Conservation (phyloP, 2,888 invertebrate species). For the Metallyticus violacea region DNA sequence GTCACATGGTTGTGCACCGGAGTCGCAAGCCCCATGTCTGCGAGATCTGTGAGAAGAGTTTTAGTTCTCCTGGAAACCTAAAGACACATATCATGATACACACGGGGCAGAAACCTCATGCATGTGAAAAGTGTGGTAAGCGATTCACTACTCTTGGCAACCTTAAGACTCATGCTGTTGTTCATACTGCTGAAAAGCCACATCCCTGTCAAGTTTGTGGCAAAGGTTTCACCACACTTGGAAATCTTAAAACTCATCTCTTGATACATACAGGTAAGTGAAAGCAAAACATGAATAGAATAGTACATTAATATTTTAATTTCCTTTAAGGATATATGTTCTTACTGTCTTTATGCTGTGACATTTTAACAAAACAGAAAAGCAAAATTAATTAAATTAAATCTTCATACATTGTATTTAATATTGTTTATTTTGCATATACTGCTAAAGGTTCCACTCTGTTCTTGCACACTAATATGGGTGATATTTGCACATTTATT, state of each 20-base stretch:
- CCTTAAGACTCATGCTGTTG: constrained; percentile 11
- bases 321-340: too few species aligned
- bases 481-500: too few species aligned
- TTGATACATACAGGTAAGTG: constrained; percentile 8
- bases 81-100: constrained; percentile 9
- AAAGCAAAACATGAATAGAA: too few species aligned
- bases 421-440: too few species aligned
- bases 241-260: constrained; percentile 4
- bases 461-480: too few species aligned
- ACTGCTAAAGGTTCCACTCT: too few species aligned
- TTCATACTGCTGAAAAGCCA: constrained; percentile 5
- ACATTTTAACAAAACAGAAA: too few species aligned
- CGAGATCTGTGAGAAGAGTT: constrained; percentile 10
- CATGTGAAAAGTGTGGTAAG: constrained; percentile 22
- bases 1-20: constrained; percentile 1
- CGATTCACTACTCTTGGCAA: constrained; percentile 9
- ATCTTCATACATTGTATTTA: too few species aligned
- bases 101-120: constrained; percentile 10
- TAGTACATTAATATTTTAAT: too few species aligned
- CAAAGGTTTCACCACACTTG: constrained; percentile 8
- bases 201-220: constrained; percentile 8
- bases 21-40: constrained; percentile 8
- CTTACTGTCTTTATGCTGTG: too few species aligned
- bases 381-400: too few species aligned
- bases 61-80: constrained; percentile 5